These are phyloP conservation scores for Clunio marinus DNA, from an alignment of 2,888 invertebrate genomes.

Conservation along the genomic window DNA sequence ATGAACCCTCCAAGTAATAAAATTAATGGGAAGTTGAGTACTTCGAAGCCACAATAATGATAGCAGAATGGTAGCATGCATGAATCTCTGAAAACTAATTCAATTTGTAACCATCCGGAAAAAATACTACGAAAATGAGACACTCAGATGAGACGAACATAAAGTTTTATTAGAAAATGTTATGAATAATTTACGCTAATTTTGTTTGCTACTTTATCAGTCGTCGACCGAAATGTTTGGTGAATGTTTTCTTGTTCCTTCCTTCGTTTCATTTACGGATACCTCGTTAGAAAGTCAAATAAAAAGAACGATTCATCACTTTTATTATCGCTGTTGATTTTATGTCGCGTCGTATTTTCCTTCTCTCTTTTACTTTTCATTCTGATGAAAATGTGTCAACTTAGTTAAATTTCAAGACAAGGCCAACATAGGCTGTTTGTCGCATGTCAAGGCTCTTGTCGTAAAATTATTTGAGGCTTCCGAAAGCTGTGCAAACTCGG, in stretches of 20 bases:
- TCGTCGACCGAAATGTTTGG: background rate
- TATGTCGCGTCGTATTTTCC: background rate
- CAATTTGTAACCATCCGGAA: no score
- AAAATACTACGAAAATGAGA: no score
- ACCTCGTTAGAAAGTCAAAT: slow-evolving; percentile 12
- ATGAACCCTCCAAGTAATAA: background rate
- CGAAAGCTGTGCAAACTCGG: background rate
- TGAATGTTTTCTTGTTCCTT: background rate
- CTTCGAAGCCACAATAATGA: no score
- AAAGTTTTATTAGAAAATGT: background rate
- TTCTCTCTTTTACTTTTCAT: background rate
- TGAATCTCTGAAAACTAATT: no score
- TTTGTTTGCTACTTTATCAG: background rate
- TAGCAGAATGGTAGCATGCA: no score
- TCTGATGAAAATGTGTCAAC: no score
- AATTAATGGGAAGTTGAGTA: background rate
- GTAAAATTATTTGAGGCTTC: no score
- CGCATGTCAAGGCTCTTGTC: background rate
- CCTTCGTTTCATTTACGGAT: background rate
- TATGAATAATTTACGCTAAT: background rate
- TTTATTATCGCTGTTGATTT: slow-evolving; percentile 24
- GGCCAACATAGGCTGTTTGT: background rate
- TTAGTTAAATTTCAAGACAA: background rate
- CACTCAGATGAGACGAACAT: no score
- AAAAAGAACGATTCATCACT: slow-evolving; percentile 36